Evolutionary conservation across 2,797 vertebrate genomes (phyloP).

Genomic region (Semotilus atromaculatus): DNA sequence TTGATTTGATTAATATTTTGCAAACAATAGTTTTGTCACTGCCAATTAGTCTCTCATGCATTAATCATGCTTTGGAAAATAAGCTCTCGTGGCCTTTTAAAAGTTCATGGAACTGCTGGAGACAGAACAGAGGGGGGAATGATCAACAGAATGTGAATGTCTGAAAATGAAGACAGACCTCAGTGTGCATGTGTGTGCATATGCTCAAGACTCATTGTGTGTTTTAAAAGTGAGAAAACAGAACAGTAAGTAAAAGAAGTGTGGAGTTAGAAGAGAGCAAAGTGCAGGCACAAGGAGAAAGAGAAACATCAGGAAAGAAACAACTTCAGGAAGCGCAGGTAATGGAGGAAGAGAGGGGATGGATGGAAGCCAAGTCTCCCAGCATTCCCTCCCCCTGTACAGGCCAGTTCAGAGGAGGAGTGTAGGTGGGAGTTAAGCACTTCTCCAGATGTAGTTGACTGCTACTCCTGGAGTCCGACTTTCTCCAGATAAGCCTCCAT

Average conservation of each 20-base stretch:
- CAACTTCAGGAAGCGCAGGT: slow-evolving; percentile 27
- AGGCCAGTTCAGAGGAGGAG: slow-evolving; percentile 45
- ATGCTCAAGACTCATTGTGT: background rate
- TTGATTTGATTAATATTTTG: slow-evolving; percentile 20
- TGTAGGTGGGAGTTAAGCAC: slow-evolving; percentile 56
- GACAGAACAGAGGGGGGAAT: background rate
- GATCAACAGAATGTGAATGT: slow-evolving; percentile 30
- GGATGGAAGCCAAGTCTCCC: slow-evolving; percentile 54
- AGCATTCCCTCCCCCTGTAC: slow-evolving; percentile 54
- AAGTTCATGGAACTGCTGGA: slow-evolving; percentile 7
- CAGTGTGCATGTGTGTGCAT: background rate
- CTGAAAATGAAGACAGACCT: background rate
- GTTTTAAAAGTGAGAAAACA: background rate
- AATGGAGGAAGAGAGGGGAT: slow-evolving; percentile 41
- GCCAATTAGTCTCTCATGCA: background rate
- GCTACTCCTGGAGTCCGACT: slow-evolving; percentile 46
- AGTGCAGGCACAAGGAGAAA: background rate
- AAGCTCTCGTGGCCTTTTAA: slow-evolving; percentile 34
- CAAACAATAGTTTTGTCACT: slow-evolving; percentile 20
- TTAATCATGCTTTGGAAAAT: slow-evolving; percentile 29
- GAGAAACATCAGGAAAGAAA: slow-evolving; percentile 18
- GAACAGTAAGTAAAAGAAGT: background rate
- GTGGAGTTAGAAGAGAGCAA: background rate
- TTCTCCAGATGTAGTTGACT: slow-evolving; percentile 66
- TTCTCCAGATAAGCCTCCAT: slow-evolving; percentile 51